A percentile compares a stretch with the other conserved stretches of the same genome.
These are phyloP conservation scores for Neotoma lepida DNA, from an alignment of 2,113 vertebrate genomes.

Conservation along the genomic window DNA sequence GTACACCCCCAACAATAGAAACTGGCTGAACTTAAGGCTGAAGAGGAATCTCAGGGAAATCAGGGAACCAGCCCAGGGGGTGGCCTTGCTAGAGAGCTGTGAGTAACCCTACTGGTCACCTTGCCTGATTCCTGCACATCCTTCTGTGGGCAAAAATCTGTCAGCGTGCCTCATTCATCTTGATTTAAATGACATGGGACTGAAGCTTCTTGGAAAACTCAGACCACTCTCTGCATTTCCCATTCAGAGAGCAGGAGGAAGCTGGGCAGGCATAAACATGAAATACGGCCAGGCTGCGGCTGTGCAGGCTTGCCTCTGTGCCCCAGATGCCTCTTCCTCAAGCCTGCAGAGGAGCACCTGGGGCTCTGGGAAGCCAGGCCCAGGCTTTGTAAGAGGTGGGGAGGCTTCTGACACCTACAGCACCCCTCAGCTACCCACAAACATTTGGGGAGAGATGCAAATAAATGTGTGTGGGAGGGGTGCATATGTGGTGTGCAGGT, in stretches of 20 bases:
- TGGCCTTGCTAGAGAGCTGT: conserved; percentile 54
- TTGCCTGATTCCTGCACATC: conserved; percentile 59
- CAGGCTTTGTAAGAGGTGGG: not conserved
- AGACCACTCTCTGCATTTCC: not conserved
- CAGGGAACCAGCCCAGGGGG: conserved; percentile 50
- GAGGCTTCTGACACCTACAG: not conserved
- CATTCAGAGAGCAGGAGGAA: conserved; percentile 49
- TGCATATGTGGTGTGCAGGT: not conserved
- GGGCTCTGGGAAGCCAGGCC: not conserved
- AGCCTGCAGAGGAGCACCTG: not conserved
- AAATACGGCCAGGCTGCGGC: not conserved
- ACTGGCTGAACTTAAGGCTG: not conserved
- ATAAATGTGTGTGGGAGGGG: not conserved
- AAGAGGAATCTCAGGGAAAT: conserved; percentile 35
- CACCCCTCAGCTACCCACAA: not conserved
- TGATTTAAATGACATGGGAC: not conserved
- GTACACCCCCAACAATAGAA: not conserved
- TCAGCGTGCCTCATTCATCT: conserved; percentile 62
- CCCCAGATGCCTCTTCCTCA: accelerated
- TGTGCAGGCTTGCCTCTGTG: accelerated
- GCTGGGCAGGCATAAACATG: accelerated
- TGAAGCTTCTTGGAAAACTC: conserved; percentile 56
- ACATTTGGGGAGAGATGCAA: not conserved
- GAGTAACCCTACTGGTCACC: conserved; percentile 67
- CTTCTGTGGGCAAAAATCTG: conserved; percentile 66